phyloP scores from a whole-genome alignment of 2,797 vertebrate species.

The Pseudomugil gertrudae region DNA sequence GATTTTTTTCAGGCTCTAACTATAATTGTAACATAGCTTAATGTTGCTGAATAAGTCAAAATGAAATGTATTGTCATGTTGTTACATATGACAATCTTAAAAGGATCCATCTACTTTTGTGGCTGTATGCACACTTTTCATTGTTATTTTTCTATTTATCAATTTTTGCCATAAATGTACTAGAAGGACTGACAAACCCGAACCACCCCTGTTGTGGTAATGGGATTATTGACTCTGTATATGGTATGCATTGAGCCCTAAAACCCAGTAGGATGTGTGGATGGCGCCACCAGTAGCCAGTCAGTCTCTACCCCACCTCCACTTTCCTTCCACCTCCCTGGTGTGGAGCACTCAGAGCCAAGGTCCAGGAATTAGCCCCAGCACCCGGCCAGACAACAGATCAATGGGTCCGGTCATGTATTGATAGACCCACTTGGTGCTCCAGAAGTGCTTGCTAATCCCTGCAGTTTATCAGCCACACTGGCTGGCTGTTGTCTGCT shows the following conservation, averaged over 20 bases:
- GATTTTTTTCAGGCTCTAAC: too few relatives aligned
- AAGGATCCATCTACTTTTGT: too few relatives aligned
- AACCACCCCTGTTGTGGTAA: slow-evolving; percentile 38
- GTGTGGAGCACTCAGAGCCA: slow-evolving; percentile 75
- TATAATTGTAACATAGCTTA: too few relatives aligned
- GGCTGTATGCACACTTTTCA: neutral
- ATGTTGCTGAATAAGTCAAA: too few relatives aligned
- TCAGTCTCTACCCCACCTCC: slow-evolving; percentile 68
- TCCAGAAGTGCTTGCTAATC: slow-evolving; percentile 83
- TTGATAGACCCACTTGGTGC: slow-evolving; percentile 80
- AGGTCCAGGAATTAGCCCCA: slow-evolving; percentile 80
- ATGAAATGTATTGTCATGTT: too few relatives aligned
- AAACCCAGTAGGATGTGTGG: slow-evolving; percentile 71
- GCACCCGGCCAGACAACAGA: slow-evolving; percentile 81
- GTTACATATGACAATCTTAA: too few relatives aligned
- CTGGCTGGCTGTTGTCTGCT: slow-evolving; percentile 69
- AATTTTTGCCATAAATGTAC: slow-evolving; percentile 13
- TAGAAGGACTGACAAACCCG: slow-evolving; percentile 11
- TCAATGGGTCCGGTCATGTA: slow-evolving; percentile 80
- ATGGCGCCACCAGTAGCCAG: slow-evolving; percentile 76
- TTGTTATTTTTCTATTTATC: neutral
- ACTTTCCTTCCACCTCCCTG: slow-evolving; percentile 60
- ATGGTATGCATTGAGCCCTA: slow-evolving; percentile 63
- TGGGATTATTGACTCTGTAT: slow-evolving; percentile 53
- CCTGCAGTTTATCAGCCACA: slow-evolving; percentile 79